Evolutionary conservation across 2,888 invertebrate species (phyloP).

Genomic region (Scaptomyza caliginosa): DNA sequence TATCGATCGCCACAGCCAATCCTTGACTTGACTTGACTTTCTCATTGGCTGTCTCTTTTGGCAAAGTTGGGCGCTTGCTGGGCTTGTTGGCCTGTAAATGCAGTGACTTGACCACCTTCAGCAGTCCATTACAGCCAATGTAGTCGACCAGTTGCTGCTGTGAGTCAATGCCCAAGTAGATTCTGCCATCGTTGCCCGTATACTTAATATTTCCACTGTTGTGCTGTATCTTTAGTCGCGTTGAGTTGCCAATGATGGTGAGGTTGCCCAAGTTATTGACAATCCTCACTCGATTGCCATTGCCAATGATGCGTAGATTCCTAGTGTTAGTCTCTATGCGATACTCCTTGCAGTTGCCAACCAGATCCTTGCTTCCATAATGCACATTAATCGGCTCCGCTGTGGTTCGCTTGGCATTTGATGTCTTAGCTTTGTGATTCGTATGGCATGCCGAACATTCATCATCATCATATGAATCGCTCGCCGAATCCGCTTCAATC

Average conservation of each 20-base stretch:
- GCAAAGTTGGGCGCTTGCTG: conserved; percentile 17
- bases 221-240: conserved; percentile 79
- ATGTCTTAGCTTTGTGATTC: conserved; percentile 32
- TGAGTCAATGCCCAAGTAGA: conserved; percentile 82
- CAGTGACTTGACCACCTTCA: conserved; percentile 79
- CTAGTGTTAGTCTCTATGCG: conserved; percentile 79
- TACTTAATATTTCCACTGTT: conserved; percentile 81
- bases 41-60: background rate
- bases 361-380: conserved; percentile 69
- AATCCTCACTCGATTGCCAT: conserved; percentile 82
- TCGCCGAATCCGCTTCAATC: conserved; percentile 69
- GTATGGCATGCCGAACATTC: conserved; percentile 62
- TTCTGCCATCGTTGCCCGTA: conserved; percentile 83
- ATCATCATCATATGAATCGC: conserved; percentile 74
- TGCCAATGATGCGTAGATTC: conserved; percentile 82
- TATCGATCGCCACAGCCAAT: conserved; percentile 59
- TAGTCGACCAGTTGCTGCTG: conserved; percentile 80
- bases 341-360: conserved; percentile 83
- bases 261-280: conserved; percentile 77
- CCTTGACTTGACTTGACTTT: background rate
- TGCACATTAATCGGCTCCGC: conserved; percentile 13
- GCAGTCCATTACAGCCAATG: conserved; percentile 82
- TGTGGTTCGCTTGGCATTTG: conserved; percentile 24
- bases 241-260: conserved; percentile 81
- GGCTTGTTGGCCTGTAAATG: conserved; percentile 51